A percentile compares a stretch with the other conserved stretches of the same genome.
phyloP scores from a whole-genome alignment of 2,113 vertebrate genomes.

The Dasyornis broadbenti region DNA sequence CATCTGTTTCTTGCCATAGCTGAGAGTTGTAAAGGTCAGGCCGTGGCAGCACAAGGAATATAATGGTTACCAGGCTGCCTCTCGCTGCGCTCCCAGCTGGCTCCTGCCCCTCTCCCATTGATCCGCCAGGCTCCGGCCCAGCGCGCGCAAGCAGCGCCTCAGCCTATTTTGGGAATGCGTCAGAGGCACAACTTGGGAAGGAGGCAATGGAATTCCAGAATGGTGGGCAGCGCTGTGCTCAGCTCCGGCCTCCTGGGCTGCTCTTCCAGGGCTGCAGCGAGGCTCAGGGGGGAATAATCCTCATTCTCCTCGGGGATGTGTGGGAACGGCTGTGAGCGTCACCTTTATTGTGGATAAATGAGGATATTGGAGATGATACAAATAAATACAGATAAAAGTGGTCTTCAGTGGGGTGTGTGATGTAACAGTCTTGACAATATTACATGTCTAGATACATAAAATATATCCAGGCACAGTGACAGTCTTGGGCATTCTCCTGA shows the following conservation, averaged over 20 bases:
- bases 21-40: constrained; percentile 62
- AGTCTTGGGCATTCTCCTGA: background rate
- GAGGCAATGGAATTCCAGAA: too few relatives aligned
- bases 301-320: fast-evolving
- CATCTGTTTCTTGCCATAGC: constrained; percentile 61
- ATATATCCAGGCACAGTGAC: background rate
- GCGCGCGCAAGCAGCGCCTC: background rate
- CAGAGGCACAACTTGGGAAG: background rate
- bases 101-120: background rate
- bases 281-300: background rate
- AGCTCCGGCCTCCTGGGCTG: background rate
- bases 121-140: constrained; percentile 5
- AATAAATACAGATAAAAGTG: background rate
- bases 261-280: background rate
- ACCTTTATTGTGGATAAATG: fast-evolving
- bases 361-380: background rate
- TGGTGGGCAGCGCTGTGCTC: background rate
- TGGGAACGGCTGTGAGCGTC: background rate
- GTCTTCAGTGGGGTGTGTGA: background rate
- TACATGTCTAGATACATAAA: too few relatives aligned
- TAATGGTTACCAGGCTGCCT: constrained; percentile 41
- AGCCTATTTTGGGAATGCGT: constrained; percentile 35
- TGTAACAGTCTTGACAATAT: too few relatives aligned
- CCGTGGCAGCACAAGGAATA: constrained; percentile 21
- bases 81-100: constrained; percentile 42